Evolutionary conservation across 2,113 vertebrate genomes (phyloP).

Genomic region (Chaenocephalus aceratus): DNA sequence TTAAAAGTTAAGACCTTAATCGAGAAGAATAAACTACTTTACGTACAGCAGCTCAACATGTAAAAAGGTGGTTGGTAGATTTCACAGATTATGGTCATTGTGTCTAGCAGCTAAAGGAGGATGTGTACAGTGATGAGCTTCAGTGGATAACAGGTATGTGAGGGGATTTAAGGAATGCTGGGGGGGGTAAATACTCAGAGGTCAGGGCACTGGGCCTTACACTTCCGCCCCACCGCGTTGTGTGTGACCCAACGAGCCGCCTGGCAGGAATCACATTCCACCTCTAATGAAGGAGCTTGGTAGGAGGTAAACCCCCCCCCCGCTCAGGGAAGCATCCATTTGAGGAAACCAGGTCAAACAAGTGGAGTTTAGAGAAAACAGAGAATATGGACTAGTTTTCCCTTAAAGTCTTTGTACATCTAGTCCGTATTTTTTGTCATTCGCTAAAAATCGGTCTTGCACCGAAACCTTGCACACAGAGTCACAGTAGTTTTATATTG

Average conservation of each 20-base stretch:
- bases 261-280: slow-evolving; percentile 46
- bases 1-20: no score
- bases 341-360: background rate
- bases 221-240: slow-evolving; percentile 19
- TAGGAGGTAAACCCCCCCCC: slow-evolving; percentile 9
- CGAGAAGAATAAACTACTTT: no score
- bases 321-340: slow-evolving; percentile 16
- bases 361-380: no score
- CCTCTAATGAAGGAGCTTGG: slow-evolving; percentile 42
- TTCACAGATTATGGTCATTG: no score
- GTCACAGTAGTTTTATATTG: no score
- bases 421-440: no score
- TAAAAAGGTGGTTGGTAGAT: no score
- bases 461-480: no score
- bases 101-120: slow-evolving; percentile 13
- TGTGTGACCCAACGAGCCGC: slow-evolving; percentile 14
- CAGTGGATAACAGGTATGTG: slow-evolving; percentile 47
- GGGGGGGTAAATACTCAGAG: slow-evolving; percentile 7
- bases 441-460: no score
- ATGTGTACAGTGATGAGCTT: slow-evolving; percentile 17
- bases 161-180: slow-evolving; percentile 18
- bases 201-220: slow-evolving; percentile 26
- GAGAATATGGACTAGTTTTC: no score
- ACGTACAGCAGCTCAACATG: no score
- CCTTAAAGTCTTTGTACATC: no score